Conservation (phyloP, 2,797 vertebrate genomes). For the Eulemur rubriventer region DNA sequence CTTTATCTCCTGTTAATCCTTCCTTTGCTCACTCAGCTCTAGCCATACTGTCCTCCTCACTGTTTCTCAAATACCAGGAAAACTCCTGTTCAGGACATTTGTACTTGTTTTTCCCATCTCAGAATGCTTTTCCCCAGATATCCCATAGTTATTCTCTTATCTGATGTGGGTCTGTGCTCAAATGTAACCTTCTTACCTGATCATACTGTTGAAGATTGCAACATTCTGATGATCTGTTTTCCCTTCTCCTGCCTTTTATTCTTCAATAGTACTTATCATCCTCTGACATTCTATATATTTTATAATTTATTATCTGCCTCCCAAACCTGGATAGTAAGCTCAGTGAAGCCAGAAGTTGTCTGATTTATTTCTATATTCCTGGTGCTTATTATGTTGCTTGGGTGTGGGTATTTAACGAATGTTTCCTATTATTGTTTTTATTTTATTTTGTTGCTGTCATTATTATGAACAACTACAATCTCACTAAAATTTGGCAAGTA, state of each 20-base stretch:
- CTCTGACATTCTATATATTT: background rate
- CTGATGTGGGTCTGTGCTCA: background rate
- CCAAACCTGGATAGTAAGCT: background rate
- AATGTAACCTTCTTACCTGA: background rate
- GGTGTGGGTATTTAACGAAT: background rate
- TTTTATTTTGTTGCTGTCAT: background rate
- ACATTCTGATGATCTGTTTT: background rate
- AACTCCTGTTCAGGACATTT: background rate
- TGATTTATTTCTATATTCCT: background rate
- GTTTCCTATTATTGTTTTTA: background rate
- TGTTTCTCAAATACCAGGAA: background rate
- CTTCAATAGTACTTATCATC: background rate
- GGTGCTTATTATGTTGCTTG: background rate
- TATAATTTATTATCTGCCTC: background rate
- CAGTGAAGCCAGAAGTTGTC: background rate
- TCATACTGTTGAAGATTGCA: background rate
- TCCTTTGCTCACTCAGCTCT: background rate
- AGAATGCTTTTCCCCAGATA: background rate
- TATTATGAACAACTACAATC: background rate
- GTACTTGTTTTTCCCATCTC: background rate
- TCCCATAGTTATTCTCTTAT: background rate
- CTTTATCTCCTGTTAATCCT: background rate
- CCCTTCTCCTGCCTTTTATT: background rate
- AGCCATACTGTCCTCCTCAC: background rate
- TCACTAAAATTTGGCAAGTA: background rate